Percentiles rank a stretch among this genome's conserved stretches.
phyloP scores from a whole-genome alignment of 2,797 vertebrate species.

The Sphenodon punctatus region DNA sequence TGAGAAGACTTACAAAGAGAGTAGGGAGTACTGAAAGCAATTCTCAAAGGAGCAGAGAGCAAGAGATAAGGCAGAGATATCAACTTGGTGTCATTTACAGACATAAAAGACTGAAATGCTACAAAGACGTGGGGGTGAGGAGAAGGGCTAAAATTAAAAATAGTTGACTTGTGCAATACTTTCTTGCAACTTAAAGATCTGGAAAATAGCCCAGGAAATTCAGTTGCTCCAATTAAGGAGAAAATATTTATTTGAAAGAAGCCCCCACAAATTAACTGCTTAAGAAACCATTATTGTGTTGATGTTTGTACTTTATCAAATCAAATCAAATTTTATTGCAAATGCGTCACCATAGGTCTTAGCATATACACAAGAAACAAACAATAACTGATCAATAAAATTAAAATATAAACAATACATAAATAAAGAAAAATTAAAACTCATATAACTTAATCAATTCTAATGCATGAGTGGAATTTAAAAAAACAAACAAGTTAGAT shows the following conservation, averaged over 20 bases:
- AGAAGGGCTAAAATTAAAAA: constrained; percentile 37
- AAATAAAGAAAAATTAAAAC: no score
- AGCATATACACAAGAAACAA: no score
- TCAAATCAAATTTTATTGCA: no score
- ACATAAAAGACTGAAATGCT: no score
- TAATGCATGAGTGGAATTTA: no score
- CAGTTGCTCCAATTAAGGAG: not conserved
- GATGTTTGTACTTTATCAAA: constrained; percentile 32
- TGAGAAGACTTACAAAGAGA: constrained; percentile 49
- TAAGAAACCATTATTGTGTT: constrained; percentile 17
- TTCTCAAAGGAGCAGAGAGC: constrained; percentile 36
- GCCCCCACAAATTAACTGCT: not conserved
- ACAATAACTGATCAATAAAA: no score
- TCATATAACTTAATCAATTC: no score
- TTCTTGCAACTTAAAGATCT: constrained; percentile 6
- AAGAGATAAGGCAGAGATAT: constrained; percentile 6
- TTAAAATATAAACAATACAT: no score
- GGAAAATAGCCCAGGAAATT: constrained; percentile 5
- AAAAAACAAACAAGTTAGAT: constrained; percentile 13
- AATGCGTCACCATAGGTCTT: no score
- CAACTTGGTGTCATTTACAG: not conserved
- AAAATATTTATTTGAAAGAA: not conserved
- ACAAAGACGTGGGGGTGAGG: no score
- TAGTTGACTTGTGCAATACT: constrained; percentile 6
- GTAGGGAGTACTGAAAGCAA: constrained; percentile 36